Base-by-base conservation (phyloP, 2,797 vertebrate genomes). In the Periophthalmus magnuspinnatus region DNA sequence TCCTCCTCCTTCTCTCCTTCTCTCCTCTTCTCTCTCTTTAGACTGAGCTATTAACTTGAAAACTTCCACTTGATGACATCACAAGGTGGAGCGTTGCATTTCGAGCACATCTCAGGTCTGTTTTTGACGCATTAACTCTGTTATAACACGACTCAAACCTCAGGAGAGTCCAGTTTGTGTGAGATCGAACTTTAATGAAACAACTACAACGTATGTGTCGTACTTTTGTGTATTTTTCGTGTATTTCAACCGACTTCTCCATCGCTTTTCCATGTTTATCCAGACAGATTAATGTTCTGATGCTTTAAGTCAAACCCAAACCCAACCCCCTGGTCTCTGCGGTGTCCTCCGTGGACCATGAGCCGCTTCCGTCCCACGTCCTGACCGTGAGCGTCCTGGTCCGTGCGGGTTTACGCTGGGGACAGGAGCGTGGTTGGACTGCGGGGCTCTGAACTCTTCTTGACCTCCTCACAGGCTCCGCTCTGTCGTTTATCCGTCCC, bases 401-500 rank as follows among this genome's bases (percentile, higher is more conserved):
- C 74, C 33, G 74, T 57, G 33, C 45, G 67, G 68, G 24, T 38
- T 72, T 60, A 77, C 72, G n/a, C n/a, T 70, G n/a, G 67, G 78
- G 67, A 57, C 21, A 50, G 19, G 70, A 77, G 65, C 68, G 24
- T 50, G 64, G 64, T 77, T 73, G 54, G 73, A 75, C 47, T 65
- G 74, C 24, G 0, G 70, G 72, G 75, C 55, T 0, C 1, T 86
- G 89, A 89, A 89, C 88, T 90, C 83, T 68, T 57, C 76, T 73
- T 41, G 84, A 90, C 87, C 84, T 80, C 75, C 60, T 47, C 16
- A 67, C 45, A 2, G 70, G 65, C 76, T 86, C 24, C 50, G 77
- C 85, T 88, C 84, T 84, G 81, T 89, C 89, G 87, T 88, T 79
- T 83, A 83, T 90, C 81, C 69, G 78, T 84, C 78, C 70, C 71